Percentiles rank a stretch among this genome's conserved stretches.
Conservation (phyloP, 2,113 vertebrate species). For the Sula dactylatra region DNA sequence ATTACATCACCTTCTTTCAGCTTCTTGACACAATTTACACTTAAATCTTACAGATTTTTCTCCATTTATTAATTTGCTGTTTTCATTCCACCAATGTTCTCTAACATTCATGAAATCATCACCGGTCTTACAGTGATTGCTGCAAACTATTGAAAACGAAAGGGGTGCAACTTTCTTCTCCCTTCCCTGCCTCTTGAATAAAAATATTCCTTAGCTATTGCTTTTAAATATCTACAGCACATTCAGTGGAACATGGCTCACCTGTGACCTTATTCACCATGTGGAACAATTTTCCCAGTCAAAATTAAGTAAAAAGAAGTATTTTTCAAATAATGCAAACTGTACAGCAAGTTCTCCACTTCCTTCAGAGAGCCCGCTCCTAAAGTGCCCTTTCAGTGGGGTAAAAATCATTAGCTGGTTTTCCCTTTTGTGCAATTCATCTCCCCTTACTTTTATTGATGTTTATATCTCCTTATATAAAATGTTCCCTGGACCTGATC, state of each 20-base stretch:
- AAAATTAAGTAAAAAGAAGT: neutral
- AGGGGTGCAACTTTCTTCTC: neutral
- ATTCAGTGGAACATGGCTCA: neutral
- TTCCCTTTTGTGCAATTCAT: neutral
- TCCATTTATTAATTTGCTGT: neutral
- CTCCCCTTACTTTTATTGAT: neutral
- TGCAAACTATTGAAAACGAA: neutral
- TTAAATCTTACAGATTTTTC: neutral
- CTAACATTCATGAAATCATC: neutral
- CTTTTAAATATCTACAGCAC: neutral
- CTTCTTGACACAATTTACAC: neutral
- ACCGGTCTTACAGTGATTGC: neutral
- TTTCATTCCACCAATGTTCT: neutral
- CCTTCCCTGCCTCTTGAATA: neutral
- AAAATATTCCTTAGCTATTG: neutral
- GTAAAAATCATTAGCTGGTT: neutral
- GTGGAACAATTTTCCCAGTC: neutral
- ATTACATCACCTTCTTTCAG: neutral
- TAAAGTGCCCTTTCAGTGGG: neutral
- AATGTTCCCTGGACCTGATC: neutral
- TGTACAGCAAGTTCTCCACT: neutral
- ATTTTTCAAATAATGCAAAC: neutral
- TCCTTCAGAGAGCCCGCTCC: neutral
- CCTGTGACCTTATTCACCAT: neutral
- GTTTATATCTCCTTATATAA: neutral